These are phyloP conservation scores for Ibycter americanus DNA, from an alignment of 2,797 vertebrate species.

Conservation along the genomic window DNA sequence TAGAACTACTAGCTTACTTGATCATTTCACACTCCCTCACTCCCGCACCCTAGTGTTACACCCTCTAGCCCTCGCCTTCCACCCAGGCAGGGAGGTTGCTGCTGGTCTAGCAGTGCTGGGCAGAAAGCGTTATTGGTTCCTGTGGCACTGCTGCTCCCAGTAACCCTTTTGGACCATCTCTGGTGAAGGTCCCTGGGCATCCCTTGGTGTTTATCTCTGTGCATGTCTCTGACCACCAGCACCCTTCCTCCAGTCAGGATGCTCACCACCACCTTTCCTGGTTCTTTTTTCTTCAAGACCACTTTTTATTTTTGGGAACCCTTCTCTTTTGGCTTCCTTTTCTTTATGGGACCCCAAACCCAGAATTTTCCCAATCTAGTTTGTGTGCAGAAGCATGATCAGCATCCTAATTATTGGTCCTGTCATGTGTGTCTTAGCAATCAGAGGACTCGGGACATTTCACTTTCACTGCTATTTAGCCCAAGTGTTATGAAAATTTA, in stretches of 20 bases:
- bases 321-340: background rate
- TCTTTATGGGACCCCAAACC: rapidly evolving
- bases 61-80: background rate
- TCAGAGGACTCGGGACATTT: background rate
- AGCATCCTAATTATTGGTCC: background rate
- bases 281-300: background rate
- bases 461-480: background rate
- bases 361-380: background rate
- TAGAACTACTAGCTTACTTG: background rate
- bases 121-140: background rate
- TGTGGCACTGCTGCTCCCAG: background rate
- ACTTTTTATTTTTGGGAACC: background rate
- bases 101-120: background rate
- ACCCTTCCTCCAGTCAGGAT: background rate
- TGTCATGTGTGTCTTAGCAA: background rate
- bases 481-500: background rate
- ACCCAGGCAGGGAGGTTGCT: background rate
- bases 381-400: background rate
- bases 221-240: background rate
- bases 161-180: background rate
- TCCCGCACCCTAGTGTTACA: rapidly evolving
- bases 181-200: background rate
- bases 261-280: background rate
- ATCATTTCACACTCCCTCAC: background rate
- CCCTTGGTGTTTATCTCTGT: background rate